Evolutionary conservation across 2,797 vertebrate genomes (phyloP).

Genomic region (Halcyon leucocephala): DNA sequence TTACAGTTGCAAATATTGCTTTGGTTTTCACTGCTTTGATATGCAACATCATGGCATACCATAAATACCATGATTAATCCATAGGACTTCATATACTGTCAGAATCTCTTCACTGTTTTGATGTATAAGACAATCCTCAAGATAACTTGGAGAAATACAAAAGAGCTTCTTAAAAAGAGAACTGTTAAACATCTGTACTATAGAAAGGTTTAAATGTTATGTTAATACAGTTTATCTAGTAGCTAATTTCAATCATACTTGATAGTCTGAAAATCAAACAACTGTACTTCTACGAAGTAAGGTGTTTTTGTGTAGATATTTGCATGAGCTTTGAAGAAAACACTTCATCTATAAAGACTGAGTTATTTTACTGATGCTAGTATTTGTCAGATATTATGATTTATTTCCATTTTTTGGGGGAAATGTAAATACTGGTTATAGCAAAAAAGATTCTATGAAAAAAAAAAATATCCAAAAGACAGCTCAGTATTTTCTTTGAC

Average conservation of each 20-base stretch:
- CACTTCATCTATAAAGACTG: rapidly evolving
- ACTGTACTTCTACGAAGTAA: neutral
- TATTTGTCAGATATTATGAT: neutral
- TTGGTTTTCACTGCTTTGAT: neutral
- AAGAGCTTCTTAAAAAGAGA: neutral
- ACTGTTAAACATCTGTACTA: neutral
- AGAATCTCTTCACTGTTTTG: neutral
- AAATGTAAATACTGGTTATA: neutral
- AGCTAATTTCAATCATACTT: neutral
- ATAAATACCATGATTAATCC: neutral
- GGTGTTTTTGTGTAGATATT: rapidly evolving
- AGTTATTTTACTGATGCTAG: neutral
- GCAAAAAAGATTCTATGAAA: neutral
- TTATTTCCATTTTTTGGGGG: neutral
- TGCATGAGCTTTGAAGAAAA: neutral
- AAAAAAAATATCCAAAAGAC: no score
- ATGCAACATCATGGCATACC: neutral
- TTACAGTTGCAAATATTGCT: neutral
- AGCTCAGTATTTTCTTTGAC: no score
- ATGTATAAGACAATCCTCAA: neutral
- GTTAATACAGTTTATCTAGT: neutral
- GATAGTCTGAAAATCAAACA: neutral
- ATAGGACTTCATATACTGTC: rapidly evolving
- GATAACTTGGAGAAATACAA: neutral
- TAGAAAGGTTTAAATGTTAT: neutral